phyloP scores from a whole-genome alignment of 2,888 invertebrate genomes.

The Lacanobia wlatinum region DNA sequence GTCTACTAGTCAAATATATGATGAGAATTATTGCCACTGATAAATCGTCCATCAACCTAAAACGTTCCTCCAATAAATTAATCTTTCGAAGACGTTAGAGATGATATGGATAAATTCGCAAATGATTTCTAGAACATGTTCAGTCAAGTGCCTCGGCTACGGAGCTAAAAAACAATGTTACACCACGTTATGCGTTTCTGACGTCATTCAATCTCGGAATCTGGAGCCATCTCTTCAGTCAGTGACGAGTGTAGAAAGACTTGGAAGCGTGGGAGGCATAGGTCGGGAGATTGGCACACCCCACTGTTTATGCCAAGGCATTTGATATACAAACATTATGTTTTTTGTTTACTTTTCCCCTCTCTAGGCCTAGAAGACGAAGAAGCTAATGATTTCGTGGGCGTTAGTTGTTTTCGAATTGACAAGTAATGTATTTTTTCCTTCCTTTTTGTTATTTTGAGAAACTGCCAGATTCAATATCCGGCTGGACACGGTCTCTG shows the following conservation, averaged over 20 bases:
- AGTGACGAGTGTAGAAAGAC: conserved; percentile 51
- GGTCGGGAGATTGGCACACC: conserved; percentile 82
- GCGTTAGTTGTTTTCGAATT: conserved; percentile 29
- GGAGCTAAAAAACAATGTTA: conserved; percentile 22
- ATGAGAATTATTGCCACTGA: neutral
- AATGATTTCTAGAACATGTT: conserved; percentile 22
- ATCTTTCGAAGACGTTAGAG: conserved; percentile 8
- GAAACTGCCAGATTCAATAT: conserved; percentile 43
- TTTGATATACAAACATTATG: conserved; percentile 46
- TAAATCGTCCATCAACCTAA: neutral
- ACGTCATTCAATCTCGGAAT: conserved; percentile 41
- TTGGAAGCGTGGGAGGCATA: conserved; percentile 72
- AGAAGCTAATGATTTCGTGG: conserved; percentile 28
- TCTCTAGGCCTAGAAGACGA: conserved; percentile 56
- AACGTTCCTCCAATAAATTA: neutral
- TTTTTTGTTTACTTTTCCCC: conserved; percentile 48
- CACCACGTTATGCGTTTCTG: conserved; percentile 28
- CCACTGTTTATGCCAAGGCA: conserved; percentile 72
- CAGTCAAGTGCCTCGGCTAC: neutral
- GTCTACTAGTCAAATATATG: neutral
- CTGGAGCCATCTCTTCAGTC: conserved; percentile 45
- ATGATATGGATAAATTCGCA: neutral
- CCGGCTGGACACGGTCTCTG: neutral
- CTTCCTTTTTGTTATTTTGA: conserved; percentile 13
- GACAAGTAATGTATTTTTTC: conserved; percentile 17